A percentile compares a stretch with the other conserved stretches of the same genome.
These are phyloP conservation scores for Gallinago solitaria DNA, from an alignment of 2,797 vertebrate genomes.

Conservation along the genomic window DNA sequence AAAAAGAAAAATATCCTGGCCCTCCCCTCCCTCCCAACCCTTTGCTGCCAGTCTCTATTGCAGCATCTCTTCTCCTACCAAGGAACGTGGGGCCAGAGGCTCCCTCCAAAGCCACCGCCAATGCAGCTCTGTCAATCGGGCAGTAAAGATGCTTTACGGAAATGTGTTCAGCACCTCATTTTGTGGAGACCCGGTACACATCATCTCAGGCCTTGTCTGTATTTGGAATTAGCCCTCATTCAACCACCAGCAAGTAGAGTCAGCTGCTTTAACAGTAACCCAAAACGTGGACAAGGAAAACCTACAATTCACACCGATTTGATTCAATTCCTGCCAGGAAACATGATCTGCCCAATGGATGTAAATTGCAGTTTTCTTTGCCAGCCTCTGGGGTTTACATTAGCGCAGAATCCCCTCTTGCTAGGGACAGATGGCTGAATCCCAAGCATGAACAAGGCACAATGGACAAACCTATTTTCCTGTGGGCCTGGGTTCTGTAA, in stretches of 20 bases:
- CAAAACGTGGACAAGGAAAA: background rate
- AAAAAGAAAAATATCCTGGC: constrained; percentile 61
- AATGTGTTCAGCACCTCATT: constrained; percentile 10
- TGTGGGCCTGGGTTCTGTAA: constrained; percentile 63
- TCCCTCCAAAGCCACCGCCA: constrained; percentile 56
- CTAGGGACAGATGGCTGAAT: constrained; percentile 26
- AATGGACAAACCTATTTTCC: constrained; percentile 44
- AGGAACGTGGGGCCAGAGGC: constrained; percentile 37
- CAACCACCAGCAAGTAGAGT: constrained; percentile 28
- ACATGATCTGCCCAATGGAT: background rate
- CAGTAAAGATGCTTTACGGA: constrained; percentile 25
- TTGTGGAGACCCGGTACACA: constrained; percentile 33
- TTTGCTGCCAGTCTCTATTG: constrained; percentile 29
- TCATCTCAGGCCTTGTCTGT: constrained; percentile 10
- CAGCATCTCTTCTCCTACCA: constrained; percentile 17
- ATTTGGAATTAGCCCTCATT: constrained; percentile 14
- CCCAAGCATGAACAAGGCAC: constrained; percentile 28
- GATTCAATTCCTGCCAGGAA: background rate
- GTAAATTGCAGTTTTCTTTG: constrained; percentile 22
- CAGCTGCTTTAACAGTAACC: constrained; percentile 26
- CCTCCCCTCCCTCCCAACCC: constrained; percentile 52
- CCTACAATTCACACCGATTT: background rate
- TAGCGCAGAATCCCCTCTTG: constrained; percentile 35
- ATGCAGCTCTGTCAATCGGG: constrained; percentile 44
- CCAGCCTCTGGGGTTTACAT: background rate